Evolutionary conservation across 2,797 vertebrate genomes (phyloP), one percentile per base, ranked within the genome.

Genomic region (Enteromius radiatus): DNA sequence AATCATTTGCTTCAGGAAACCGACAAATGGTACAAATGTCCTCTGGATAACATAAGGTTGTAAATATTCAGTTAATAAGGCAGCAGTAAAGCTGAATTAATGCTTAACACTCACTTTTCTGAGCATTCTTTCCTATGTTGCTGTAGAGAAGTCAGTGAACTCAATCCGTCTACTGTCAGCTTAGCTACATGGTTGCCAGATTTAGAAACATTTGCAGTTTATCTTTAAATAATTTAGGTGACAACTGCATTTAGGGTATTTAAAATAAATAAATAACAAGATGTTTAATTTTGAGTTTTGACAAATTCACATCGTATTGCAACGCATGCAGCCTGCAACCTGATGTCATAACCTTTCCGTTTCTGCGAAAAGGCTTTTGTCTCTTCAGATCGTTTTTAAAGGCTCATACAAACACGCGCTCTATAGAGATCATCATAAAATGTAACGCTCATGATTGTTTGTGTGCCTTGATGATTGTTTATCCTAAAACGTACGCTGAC

Each of bases 121-220:
- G 4, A 19, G 8, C 14, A 76, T 76, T 61, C 15, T 19, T 64
- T 77, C 19, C n/a, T 14, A 28, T 65, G 17, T 43, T 43, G 43
- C 61, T n/a, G 26, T 47, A 21, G 61, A 23, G 12, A 65, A 1
- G 12, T 65, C 76, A 17, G 76, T 43, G 38, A 65, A 78, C 76
- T 64, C 76, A 28, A 76, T 61, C 54, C 63, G 54, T 81, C 28
- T 65, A 8, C 54, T 74, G 70, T 81, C 43, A 47, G 69, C 9
- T 63, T 64, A 26, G 56, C 69, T 23, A 36, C 54, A 33, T 70
- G 79, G 28, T 52, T 74, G 65, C 78, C 49, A 69, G 78, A 70
- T 71, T 65, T 74, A 64, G 56, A 74, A 38, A 65, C 80, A 65
- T 63, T 81, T 63, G 41, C 28, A 63, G 54, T 73, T 73, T 73